Conservation (phyloP, 1,140 invertebrate species). For the honey bee (Apis mellifera) region DNA sequence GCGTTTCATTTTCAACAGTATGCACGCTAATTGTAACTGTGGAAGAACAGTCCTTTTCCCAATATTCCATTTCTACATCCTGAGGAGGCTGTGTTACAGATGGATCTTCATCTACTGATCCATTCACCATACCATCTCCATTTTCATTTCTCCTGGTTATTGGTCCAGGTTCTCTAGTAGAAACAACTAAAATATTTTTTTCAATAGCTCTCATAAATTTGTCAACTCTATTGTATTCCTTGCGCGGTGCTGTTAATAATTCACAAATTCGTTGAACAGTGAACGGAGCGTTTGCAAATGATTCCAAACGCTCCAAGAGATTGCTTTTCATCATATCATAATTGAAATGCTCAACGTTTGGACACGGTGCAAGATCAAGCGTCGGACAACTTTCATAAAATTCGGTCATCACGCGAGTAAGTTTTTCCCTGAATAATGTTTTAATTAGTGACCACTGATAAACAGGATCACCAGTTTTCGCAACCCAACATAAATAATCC, state of each 20-base stretch:
- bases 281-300: slow-evolving; percentile 94
- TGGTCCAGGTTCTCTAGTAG: slow-evolving; percentile 93
- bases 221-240: slow-evolving; percentile 96
- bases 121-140: slow-evolving; percentile 85
- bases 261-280: slow-evolving; percentile 98
- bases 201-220: slow-evolving; percentile 98
- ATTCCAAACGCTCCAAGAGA: slow-evolving; percentile 91
- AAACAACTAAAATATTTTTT: slow-evolving; percentile 97
- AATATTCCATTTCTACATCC: slow-evolving; percentile 78
- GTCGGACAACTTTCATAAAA: slow-evolving; percentile 91
- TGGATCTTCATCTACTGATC: slow-evolving; percentile 77
- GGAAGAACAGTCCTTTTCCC: slow-evolving; percentile 76
- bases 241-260: slow-evolving; percentile 93
- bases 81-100: slow-evolving; percentile 64
- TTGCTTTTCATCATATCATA: slow-evolving; percentile 94
- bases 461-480: slow-evolving; percentile 95
- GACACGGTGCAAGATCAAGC: slow-evolving; percentile 88
- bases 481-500: slow-evolving; percentile 94
- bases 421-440: slow-evolving; percentile 92
- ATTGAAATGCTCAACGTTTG: slow-evolving; percentile 95
- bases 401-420: slow-evolving; percentile 92
- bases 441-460: slow-evolving; percentile 96
- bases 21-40: slow-evolving; percentile 63
- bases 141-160: slow-evolving; percentile 84
- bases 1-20: slow-evolving; percentile 52